Conservation (phyloP, 2,888 invertebrate genomes). For the Cordylochernes scorpioides region DNA sequence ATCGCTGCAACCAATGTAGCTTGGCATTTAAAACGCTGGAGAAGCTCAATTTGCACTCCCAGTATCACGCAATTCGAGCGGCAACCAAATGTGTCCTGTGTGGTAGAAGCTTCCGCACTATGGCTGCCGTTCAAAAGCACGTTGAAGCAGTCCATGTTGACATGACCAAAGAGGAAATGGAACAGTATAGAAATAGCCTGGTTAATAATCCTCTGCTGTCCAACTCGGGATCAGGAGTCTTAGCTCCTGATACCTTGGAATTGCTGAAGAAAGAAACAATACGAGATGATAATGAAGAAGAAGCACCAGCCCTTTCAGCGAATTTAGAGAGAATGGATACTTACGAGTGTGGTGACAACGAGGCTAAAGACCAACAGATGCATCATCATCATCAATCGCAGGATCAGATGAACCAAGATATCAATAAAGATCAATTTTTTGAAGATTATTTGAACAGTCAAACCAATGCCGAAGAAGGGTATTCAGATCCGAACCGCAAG, state of each 20-base stretch:
- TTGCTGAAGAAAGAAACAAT: constrained; percentile 23
- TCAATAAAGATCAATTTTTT: constrained; percentile 42
- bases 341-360: constrained; percentile 7
- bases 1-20: constrained; percentile 81
- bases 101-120: constrained; percentile 64
- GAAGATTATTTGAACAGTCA: constrained; percentile 75
- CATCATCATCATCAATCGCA: constrained; percentile 19
- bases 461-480: constrained; percentile 64
- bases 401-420: constrained; percentile 5
- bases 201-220: constrained; percentile 40
- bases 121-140: constrained; percentile 65
- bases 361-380: constrained; percentile 8
- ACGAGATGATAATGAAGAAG: constrained; percentile 16
- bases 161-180: constrained; percentile 47
- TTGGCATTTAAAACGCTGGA: constrained; percentile 85
- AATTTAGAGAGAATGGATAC: background rate
- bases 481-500: constrained; percentile 62
- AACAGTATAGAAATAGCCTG: constrained; percentile 47
- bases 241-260: constrained; percentile 17
- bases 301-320: no score
- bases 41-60: constrained; percentile 70
- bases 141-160: constrained; percentile 64
- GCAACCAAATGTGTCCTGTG: constrained; percentile 82
- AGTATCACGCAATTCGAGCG: constrained; percentile 79
- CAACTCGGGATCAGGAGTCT: constrained; percentile 29